Evolutionary conservation across 2,888 invertebrate species (phyloP).

Genomic region (Drosophila tripunctata): DNA sequence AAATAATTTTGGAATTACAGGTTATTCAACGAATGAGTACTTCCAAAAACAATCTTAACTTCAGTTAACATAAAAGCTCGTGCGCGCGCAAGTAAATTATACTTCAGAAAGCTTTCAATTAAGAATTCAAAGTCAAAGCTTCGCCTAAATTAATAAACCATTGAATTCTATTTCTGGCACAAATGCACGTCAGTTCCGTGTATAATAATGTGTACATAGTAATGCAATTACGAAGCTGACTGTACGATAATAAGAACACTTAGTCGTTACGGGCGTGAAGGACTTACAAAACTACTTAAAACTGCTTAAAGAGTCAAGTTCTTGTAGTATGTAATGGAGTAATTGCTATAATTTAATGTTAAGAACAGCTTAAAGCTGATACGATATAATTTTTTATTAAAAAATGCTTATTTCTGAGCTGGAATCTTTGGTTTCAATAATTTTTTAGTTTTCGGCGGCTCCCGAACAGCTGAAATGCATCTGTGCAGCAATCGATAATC

Average conservation of each 20-base stretch:
- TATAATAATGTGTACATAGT: too few relatives aligned
- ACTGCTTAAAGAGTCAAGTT: too few relatives aligned
- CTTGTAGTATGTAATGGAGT: not conserved
- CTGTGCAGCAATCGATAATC: not conserved
- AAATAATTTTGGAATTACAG: not conserved
- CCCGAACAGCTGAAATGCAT: too few relatives aligned
- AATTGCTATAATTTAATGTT: not conserved
- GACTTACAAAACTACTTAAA: too few relatives aligned
- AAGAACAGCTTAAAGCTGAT: not conserved
- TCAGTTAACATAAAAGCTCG: not conserved
- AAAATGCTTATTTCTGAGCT: too few relatives aligned
- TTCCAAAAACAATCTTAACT: not conserved
- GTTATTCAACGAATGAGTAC: not conserved
- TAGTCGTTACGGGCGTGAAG: too few relatives aligned
- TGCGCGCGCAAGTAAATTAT: conserved; percentile 13
- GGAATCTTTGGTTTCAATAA: too few relatives aligned
- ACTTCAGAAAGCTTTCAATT: not conserved
- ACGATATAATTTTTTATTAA: too few relatives aligned
- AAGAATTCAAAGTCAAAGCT: not conserved
- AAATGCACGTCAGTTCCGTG: not conserved
- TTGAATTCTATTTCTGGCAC: not conserved
- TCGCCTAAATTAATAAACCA: not conserved
- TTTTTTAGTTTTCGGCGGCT: too few relatives aligned
- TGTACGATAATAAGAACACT: too few relatives aligned
- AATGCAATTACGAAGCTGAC: too few relatives aligned